Percentiles rank a stretch among this genome's conserved stretches.
Conservation (phyloP, 1,140 invertebrate genomes). For the Metopolophium dirhodum region DNA sequence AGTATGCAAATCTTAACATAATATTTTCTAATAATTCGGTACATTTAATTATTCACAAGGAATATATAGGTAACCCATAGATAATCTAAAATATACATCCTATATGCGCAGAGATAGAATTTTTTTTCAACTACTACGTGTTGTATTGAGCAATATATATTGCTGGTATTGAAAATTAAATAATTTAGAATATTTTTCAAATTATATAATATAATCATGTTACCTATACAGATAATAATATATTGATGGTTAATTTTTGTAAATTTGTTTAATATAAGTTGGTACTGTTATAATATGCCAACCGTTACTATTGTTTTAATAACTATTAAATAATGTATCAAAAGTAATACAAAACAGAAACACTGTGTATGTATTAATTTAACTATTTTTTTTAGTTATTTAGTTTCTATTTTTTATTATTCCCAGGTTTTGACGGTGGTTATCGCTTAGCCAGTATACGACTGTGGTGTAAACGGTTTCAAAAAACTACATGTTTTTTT, state of each 20-base stretch:
- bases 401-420: constrained; percentile 38
- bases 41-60: not conserved
- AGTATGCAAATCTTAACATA: not conserved
- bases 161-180: too few species aligned
- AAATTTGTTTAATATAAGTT: too few species aligned
- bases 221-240: too few species aligned
- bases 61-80: not conserved
- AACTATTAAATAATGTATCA: too few species aligned
- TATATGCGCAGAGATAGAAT: not conserved
- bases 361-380: not conserved
- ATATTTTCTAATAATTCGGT: too few species aligned
- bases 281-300: too few species aligned
- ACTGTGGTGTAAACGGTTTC: constrained; percentile 40
- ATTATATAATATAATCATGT: too few species aligned
- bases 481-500: constrained; percentile 51
- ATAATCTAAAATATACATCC: not conserved
- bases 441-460: constrained; percentile 40
- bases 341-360: not conserved
- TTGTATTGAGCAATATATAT: too few species aligned
- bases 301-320: too few species aligned
- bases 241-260: too few species aligned
- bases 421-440: constrained; percentile 28
- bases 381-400: not conserved
- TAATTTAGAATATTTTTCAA: too few species aligned
- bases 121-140: not conserved